phyloP scores from a whole-genome alignment of 2,888 invertebrate genomes.

The Meiosimyza platycephala region DNA sequence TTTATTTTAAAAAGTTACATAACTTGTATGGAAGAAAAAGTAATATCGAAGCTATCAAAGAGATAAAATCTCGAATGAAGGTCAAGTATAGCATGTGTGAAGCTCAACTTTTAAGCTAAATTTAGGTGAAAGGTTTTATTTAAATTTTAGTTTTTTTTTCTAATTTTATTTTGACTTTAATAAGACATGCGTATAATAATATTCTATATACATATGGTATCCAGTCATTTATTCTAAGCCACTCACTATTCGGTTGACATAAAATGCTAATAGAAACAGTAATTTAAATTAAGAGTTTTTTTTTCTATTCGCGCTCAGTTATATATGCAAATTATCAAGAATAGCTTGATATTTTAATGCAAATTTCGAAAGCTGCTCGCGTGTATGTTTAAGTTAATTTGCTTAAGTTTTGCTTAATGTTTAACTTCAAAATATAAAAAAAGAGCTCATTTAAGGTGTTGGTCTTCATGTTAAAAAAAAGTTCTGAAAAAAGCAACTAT shows the following conservation, averaged over 20 bases:
- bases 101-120: background rate
- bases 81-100: no score
- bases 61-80: no score
- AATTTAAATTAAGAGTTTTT: background rate
- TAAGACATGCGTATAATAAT: no score
- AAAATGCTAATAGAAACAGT: background rate
- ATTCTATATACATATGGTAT: background rate
- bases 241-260: background rate
- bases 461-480: slow-evolving; percentile 12
- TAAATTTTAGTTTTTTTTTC: background rate
- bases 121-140: slow-evolving; percentile 34
- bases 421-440: slow-evolving; percentile 13
- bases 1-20: no score
- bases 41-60: no score
- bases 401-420: slow-evolving; percentile 21
- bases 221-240: slow-evolving; percentile 1
- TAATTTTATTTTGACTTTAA: background rate
- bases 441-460: slow-evolving; percentile 26
- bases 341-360: slow-evolving; percentile 40
- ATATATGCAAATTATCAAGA: slow-evolving; percentile 42
- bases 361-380: slow-evolving; percentile 27
- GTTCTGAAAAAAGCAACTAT: slow-evolving; percentile 2
- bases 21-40: no score
- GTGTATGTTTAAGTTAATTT: slow-evolving; percentile 21
- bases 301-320: background rate